These are phyloP conservation scores for Conomelus anceps DNA, from an alignment of 2,888 invertebrate species.

Conservation along the genomic window DNA sequence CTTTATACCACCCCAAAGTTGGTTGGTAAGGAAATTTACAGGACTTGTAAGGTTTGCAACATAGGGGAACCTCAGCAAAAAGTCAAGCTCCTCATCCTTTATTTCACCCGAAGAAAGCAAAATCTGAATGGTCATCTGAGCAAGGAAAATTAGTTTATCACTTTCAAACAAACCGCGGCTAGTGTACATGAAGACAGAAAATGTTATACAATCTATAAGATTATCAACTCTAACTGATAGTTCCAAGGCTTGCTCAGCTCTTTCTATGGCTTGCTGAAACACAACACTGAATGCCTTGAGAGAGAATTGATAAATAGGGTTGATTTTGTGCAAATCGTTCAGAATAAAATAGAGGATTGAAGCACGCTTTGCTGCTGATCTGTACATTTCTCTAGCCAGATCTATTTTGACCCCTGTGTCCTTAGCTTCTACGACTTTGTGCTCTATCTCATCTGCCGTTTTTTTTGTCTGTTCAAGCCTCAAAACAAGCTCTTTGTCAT, in stretches of 20 bases:
- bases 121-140: constrained; percentile 77
- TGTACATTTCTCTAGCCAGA: constrained; percentile 81
- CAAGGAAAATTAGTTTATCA: constrained; percentile 85
- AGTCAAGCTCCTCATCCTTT: constrained; percentile 70
- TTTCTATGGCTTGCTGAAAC: constrained; percentile 74
- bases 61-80: constrained; percentile 76
- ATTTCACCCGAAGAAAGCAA: constrained; percentile 59
- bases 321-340: constrained; percentile 85
- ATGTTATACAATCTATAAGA: constrained; percentile 82
- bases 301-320: constrained; percentile 93
- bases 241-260: constrained; percentile 61
- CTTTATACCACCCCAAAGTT: constrained; percentile 76
- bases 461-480: constrained; percentile 90
- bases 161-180: constrained; percentile 84
- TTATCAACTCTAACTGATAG: constrained; percentile 64
- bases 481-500: constrained; percentile 81
- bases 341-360: constrained; percentile 89
- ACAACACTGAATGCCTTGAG: constrained; percentile 89
- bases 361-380: constrained; percentile 76
- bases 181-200: constrained; percentile 79
- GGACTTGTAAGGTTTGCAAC: constrained; percentile 67
- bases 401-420: constrained; percentile 82
- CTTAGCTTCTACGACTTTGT: constrained; percentile 81
- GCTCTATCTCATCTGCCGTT: constrained; percentile 83
- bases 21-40: constrained; percentile 73